Conservation (phyloP, 2,113 vertebrate genomes). For the Telmatochromis sp. region DNA sequence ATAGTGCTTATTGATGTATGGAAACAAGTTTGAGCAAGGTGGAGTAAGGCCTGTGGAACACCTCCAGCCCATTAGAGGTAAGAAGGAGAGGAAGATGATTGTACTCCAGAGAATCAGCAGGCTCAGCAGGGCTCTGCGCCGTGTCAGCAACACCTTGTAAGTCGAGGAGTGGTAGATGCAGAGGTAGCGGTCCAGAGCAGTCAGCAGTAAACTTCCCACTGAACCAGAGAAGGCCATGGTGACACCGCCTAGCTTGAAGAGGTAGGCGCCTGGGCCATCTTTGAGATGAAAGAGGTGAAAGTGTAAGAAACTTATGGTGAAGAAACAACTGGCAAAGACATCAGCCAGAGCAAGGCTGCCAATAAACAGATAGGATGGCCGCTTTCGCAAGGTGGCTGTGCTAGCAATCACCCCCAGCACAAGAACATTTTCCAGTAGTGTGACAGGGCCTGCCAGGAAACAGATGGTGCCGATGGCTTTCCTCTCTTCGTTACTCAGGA, state of each 20-base stretch:
- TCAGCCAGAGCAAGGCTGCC: constrained; percentile 86
- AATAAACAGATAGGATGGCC: constrained; percentile 87
- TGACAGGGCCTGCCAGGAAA: constrained; percentile 75
- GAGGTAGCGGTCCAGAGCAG: constrained; percentile 85
- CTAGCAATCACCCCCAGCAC: constrained; percentile 78
- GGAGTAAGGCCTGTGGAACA: constrained; percentile 69
- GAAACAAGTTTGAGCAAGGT: constrained; percentile 81
- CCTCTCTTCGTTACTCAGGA: constrained; percentile 69
- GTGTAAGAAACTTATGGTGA: constrained; percentile 79
- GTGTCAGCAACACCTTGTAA: constrained; percentile 83
- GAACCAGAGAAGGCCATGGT: constrained; percentile 83
- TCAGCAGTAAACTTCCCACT: constrained; percentile 87
- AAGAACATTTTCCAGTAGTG: constrained; percentile 77
- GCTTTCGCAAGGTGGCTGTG: constrained; percentile 66
- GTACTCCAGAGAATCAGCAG: constrained; percentile 75
- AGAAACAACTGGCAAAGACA: constrained; percentile 81
- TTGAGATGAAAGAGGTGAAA: constrained; percentile 77
- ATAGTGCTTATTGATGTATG: constrained; percentile 75
- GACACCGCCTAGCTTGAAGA: constrained; percentile 88
- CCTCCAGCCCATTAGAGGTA: constrained; percentile 88
- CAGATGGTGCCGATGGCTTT: constrained; percentile 74
- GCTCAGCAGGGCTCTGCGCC: constrained; percentile 65
- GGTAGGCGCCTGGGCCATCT: constrained; percentile 63
- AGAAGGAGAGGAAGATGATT: constrained; percentile 70
- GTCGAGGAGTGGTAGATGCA: constrained; percentile 76